A percentile compares a stretch with the other conserved stretches of the same genome.
Evolutionary conservation across 2,113 vertebrate species (phyloP).

Genomic region (Corvus cornix): DNA sequence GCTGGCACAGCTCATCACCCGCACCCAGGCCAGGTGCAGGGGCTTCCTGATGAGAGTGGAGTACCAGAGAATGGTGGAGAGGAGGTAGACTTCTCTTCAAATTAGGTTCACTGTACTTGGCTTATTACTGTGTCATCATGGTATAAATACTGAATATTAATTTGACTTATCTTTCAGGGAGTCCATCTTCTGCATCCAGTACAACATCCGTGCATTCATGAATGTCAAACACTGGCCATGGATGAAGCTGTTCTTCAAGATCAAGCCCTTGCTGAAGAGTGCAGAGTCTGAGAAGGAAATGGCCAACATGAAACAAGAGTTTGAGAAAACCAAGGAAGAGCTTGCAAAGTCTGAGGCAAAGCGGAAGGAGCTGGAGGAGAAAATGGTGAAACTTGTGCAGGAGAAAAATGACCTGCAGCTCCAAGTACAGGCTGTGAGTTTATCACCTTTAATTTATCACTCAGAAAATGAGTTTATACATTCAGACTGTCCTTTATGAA

Average conservation of each 20-base stretch:
- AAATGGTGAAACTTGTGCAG: constrained; percentile 54
- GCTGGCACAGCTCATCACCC: not conserved
- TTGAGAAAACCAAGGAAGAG: constrained; percentile 86
- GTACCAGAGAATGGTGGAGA: not conserved
- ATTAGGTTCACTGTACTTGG: too few species aligned
- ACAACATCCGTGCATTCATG: constrained; percentile 88
- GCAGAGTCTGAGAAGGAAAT: constrained; percentile 87
- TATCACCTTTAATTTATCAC: not conserved
- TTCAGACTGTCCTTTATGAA: not conserved
- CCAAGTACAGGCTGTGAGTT: constrained; percentile 84
- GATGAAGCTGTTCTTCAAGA: constrained; percentile 83
- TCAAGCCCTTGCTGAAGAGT: constrained; percentile 84
- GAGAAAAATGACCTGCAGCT: constrained; percentile 5
- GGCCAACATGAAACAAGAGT: constrained; percentile 70
- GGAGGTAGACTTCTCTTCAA: not conserved
- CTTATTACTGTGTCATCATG: too few species aligned
- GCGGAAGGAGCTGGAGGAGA: constrained; percentile 83
- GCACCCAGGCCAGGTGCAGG: not conserved
- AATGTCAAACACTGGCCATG: constrained; percentile 84
- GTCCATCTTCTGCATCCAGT: constrained; percentile 85
- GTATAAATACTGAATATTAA: too few species aligned
- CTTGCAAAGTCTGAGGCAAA: constrained; percentile 84
- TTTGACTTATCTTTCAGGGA: constrained; percentile 64
- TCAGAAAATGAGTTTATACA: not conserved
- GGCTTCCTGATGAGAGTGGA: not conserved